Evolutionary conservation across 2,113 vertebrate species (phyloP).

Genomic region (Periophthalmodon schlosseri): DNA sequence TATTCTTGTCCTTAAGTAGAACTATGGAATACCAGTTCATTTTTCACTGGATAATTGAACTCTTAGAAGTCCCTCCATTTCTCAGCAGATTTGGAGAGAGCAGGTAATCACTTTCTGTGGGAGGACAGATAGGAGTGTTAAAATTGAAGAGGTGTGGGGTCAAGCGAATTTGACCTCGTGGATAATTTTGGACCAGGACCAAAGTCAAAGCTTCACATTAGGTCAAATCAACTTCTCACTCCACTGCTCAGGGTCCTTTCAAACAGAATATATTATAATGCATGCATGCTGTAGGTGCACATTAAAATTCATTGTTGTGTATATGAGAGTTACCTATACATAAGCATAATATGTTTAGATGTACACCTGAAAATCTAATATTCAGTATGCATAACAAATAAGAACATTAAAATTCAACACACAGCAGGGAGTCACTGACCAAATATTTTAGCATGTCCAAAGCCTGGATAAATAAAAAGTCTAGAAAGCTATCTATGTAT

Average conservation of each 20-base stretch:
- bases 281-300: not conserved
- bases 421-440: not conserved
- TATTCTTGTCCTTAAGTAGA: not conserved
- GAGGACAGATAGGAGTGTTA: conserved; percentile 48
- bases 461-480: not conserved
- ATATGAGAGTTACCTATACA: not conserved
- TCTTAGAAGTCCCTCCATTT: conserved; percentile 37
- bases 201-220: conserved; percentile 36
- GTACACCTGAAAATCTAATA: not conserved
- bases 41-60: conserved; percentile 28
- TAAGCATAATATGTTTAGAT: not conserved
- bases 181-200: conserved; percentile 30
- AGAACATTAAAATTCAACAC: not conserved
- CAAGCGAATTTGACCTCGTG: conserved; percentile 38
- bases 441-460: not conserved
- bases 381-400: not conserved
- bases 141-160: conserved; percentile 29
- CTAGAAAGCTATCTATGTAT: not conserved
- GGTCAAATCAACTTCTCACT: conserved; percentile 34
- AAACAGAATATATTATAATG: not conserved
- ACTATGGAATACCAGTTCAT: not conserved
- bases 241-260: not conserved
- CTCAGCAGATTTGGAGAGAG: conserved; percentile 20
- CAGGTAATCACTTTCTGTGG: conserved; percentile 47
- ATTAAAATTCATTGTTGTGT: not conserved